Base-by-base conservation (phyloP, 2,113 vertebrate species). In the Centropus unirufus region DNA sequence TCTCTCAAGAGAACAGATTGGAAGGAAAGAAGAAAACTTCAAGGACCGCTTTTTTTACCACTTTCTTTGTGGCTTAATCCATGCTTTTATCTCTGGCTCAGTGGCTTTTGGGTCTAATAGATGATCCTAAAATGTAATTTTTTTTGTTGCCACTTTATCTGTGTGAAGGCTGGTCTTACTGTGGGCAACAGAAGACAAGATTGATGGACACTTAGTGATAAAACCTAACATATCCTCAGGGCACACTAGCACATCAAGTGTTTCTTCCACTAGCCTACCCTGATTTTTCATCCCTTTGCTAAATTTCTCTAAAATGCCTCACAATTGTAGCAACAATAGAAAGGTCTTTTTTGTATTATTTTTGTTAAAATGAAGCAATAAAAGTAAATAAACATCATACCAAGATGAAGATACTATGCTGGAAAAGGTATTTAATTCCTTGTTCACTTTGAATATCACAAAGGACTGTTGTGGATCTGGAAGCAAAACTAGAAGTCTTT, bases 21-120 rank as follows among this genome's bases (percentile, higher is more conserved):
- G 19, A 32, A 52, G 44, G 26, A n/a, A 36, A 42, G 44, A 21
- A 11, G 19, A 9, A 67, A 61, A 29, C 11, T 58, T 22, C 66
- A 66, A 42, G 7, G 4, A 14, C 0, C 0, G 5, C 0, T 22
- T 62, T 66, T 59, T 51, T n/a, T 0, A 13, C 17, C 26, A 61
- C 32, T 62, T 75, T 27, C 7, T 82, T 47, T 55, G 30, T 54
- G 15, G 3, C 5, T 84, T 85, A 3, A 12, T 20, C 29, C 11
- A 5, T 57, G 18, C 21, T 44, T 74, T 51, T 22, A 69, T 32
- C 13, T 36, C 34, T 26, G 30, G 7, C 26, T 68, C 26, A 55
- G 55, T 24, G 30, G 40, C 3, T 57, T 49, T 47, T 27, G 54
- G 26, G 30, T 39, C 27, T 55, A 21, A 59, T 13, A 11, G 1